A percentile compares a stretch with the other conserved stretches of the same genome.
phyloP scores from a whole-genome alignment of 2,888 invertebrate genomes.

The Dynastes maya region DNA sequence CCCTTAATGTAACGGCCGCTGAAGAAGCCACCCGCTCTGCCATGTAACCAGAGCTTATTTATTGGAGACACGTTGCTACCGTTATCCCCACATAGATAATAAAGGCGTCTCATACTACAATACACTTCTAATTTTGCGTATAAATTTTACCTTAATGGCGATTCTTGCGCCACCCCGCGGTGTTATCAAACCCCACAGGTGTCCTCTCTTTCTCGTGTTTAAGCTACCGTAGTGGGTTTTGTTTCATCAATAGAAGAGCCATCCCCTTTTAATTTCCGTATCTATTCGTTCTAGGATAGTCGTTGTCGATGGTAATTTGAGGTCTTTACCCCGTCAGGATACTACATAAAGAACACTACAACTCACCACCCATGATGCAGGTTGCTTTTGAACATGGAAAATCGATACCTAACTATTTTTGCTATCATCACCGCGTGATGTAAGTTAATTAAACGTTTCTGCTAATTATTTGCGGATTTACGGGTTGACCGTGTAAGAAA shows the following conservation, averaged over 20 bases:
- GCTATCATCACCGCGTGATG: background rate
- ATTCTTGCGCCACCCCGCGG: slow-evolving; percentile 20
- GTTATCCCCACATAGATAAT: slow-evolving; percentile 41
- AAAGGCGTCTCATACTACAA: slow-evolving; percentile 20
- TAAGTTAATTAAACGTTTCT: slow-evolving; percentile 33
- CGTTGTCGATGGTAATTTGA: slow-evolving; percentile 9
- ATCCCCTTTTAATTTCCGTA: slow-evolving; percentile 40
- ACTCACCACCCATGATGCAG: background rate
- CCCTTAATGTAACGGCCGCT: slow-evolving; percentile 32
- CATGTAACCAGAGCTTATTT: slow-evolving; percentile 34
- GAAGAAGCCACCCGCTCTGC: slow-evolving; percentile 21
- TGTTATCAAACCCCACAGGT: slow-evolving; percentile 43
- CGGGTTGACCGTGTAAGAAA: background rate
- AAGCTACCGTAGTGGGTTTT: background rate
- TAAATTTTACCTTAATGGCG: slow-evolving; percentile 44
- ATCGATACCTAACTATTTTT: slow-evolving; percentile 14
- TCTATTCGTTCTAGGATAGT: slow-evolving; percentile 36
- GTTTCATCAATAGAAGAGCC: slow-evolving; percentile 22
- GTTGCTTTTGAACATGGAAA: slow-evolving; percentile 5
- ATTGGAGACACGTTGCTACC: slow-evolving; percentile 42
- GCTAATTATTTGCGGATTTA: slow-evolving; percentile 24
- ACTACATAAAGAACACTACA: slow-evolving; percentile 15
- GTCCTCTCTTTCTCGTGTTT: slow-evolving; percentile 14
- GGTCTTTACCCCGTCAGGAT: slow-evolving; percentile 20
- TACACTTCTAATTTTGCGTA: slow-evolving; percentile 43